These are phyloP conservation scores for Trissolcus basalis DNA, from an alignment of 1,140 invertebrate genomes.

Conservation along the genomic window DNA sequence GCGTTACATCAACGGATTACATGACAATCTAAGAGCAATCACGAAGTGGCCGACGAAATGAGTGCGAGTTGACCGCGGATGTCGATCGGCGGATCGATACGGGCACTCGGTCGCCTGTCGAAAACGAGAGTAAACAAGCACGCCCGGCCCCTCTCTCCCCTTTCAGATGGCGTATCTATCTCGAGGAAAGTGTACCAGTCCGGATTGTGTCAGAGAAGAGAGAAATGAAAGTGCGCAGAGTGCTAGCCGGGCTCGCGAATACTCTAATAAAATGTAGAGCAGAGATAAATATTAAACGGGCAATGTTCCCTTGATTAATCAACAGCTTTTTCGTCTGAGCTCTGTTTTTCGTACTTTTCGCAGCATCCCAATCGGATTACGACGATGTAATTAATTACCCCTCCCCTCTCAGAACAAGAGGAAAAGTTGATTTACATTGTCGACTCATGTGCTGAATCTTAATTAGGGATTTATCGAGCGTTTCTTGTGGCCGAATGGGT, in stretches of 20 bases:
- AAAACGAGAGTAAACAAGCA: constrained; percentile 68
- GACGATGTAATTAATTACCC: constrained; percentile 35
- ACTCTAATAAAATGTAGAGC: constrained; percentile 14
- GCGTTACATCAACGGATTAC: too few species aligned
- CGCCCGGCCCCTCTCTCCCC: constrained; percentile 10
- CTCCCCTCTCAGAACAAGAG: constrained; percentile 9
- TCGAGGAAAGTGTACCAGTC: constrained; percentile 69
- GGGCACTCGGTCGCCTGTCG: constrained; percentile 52
- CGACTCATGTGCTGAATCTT: constrained; percentile 19
- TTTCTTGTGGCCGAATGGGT: background rate
- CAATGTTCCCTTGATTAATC: constrained; percentile 16
- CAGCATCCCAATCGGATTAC: constrained; percentile 4
- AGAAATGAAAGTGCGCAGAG: constrained; percentile 70
- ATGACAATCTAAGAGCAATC: too few species aligned
- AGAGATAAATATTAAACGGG: constrained; percentile 16
- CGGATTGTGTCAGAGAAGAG: constrained; percentile 70
- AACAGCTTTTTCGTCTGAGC: constrained; percentile 6
- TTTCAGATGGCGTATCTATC: constrained; percentile 57
- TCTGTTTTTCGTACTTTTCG: background rate
- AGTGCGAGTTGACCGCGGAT: background rate
- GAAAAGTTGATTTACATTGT: constrained; percentile 29
- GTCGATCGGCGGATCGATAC: constrained; percentile 36
- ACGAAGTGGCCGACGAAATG: background rate
- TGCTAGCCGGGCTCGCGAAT: constrained; percentile 10
- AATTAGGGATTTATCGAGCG: constrained; percentile 15